Conservation (phyloP, 1,140 invertebrate species). For the Drosophila pallidifrons region DNA sequence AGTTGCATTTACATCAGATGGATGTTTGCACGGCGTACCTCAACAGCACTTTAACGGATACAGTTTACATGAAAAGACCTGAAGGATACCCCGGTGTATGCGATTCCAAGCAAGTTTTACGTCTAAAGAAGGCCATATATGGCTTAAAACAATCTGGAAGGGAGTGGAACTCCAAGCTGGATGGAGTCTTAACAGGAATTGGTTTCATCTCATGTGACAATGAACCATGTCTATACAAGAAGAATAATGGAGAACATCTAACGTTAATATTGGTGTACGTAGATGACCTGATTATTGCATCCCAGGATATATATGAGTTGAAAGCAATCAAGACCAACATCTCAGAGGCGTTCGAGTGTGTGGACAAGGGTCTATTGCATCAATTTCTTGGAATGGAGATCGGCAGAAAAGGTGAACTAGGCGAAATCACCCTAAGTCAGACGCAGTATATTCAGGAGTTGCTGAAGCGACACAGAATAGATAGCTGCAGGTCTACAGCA, state of each 20-base stretch:
- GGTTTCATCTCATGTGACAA: neutral
- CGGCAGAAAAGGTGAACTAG: too few relatives aligned
- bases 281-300: neutral
- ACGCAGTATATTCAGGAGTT: too few relatives aligned
- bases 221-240: constrained; percentile 5
- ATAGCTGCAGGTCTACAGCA: too few relatives aligned
- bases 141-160: neutral
- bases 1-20: too few relatives aligned
- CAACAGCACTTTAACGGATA: neutral
- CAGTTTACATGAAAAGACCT: neutral
- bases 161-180: constrained; percentile 15
- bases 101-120: neutral
- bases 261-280: neutral
- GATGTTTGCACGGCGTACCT: neutral
- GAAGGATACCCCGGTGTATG: neutral
- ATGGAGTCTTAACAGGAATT: neutral
- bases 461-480: too few relatives aligned
- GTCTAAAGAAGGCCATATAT: constrained; percentile 18
- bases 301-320: neutral
- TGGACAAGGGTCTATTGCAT: too few relatives aligned
- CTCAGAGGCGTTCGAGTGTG: too few relatives aligned
- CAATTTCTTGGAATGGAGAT: too few relatives aligned
- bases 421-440: too few relatives aligned
- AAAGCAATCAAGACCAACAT: too few relatives aligned
- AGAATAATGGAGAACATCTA: neutral